Evolutionary conservation across 2,797 vertebrate species (phyloP), one percentile per base, ranked within the genome.

Genomic region (Microctenopoma lineatum): DNA sequence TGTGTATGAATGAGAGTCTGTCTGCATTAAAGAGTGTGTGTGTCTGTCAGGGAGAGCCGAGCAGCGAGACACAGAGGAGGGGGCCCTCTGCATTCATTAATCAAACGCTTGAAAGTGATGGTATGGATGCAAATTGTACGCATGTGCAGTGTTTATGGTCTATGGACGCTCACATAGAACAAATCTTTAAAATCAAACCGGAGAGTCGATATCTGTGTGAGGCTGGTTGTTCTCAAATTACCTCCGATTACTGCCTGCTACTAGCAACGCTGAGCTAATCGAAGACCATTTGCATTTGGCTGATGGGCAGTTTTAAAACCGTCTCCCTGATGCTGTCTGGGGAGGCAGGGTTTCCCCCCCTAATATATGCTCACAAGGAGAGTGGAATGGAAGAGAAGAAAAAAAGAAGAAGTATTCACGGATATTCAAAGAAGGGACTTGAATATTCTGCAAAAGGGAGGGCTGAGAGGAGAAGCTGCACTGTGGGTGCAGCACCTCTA

Each of bases 251-350:
- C 76, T 71, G 66, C 70, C 79, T 80, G 75, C 89, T 78, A 57
- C 80, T 66, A 76, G 58, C 78, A 36, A 50, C 34, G 80, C 83
- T 16, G 70, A 56, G 70, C 76, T 84, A 88, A 91, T 92, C 87
- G 76, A 92, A 91, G 68, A 13, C 64, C 70, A 91, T 92, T 90
- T 89, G 84, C 89, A 91, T 91, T 87, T 81, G 70, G 86, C 89
- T 86, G 87, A 89, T 82, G 70, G 84, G 85, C 84, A 80, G 72
- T 84, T 89, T 85, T 75, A 65, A 81, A 79, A 81, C 74, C 52
- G 81, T 78, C 72, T 84, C 66, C 73, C 68, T 58, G 82, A 81
- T 85, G 72, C 75, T 14, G 68, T 77, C 7, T 27, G 41, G 82
- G 64, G 47, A 72, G 58, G 61, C 21, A 29, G 46, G 4, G 0